Evolutionary conservation across 2,888 invertebrate genomes (phyloP).

Genomic region (Stenodera caucasica): DNA sequence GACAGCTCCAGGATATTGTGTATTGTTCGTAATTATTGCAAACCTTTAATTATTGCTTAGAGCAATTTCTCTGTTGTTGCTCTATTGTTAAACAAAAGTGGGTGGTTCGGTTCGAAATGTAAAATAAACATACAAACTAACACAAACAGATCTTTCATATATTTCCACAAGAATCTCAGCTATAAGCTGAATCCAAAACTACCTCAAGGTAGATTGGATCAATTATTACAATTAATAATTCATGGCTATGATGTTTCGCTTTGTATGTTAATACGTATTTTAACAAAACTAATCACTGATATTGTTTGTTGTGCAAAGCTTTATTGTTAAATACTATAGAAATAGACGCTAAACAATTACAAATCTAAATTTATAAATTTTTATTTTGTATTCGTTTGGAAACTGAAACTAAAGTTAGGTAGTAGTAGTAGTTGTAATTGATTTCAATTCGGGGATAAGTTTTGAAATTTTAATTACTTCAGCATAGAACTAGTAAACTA

Average conservation of each 20-base stretch:
- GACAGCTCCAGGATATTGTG: conserved; percentile 35
- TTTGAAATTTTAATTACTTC: conserved; percentile 24
- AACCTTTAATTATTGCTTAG: conserved; percentile 48
- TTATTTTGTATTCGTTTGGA: no score
- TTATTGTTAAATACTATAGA: no score
- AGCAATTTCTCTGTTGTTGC: conserved; percentile 37
- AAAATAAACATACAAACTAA: conserved; percentile 36
- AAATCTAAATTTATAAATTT: no score
- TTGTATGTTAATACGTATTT: conserved; percentile 9
- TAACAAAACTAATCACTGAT: neutral
- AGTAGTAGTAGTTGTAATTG: no score
- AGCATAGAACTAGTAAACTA: conserved; percentile 10
- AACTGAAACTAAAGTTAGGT: no score
- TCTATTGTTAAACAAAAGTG: conserved; percentile 31
- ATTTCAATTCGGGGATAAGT: conserved; percentile 14
- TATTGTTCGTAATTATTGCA: conserved; percentile 45
- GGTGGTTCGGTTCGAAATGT: conserved; percentile 32
- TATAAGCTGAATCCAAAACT: conserved; percentile 16
- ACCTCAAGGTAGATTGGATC: conserved; percentile 15
- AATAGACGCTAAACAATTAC: no score
- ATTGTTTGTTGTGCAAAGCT: no score
- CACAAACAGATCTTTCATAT: conserved; percentile 34
- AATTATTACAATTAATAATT: conserved; percentile 26
- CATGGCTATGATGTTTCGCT: conserved; percentile 15
- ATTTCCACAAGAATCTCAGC: conserved; percentile 27